phyloP scores from a whole-genome alignment of 2,888 invertebrate species.

The Drosophila vallismaia region DNA sequence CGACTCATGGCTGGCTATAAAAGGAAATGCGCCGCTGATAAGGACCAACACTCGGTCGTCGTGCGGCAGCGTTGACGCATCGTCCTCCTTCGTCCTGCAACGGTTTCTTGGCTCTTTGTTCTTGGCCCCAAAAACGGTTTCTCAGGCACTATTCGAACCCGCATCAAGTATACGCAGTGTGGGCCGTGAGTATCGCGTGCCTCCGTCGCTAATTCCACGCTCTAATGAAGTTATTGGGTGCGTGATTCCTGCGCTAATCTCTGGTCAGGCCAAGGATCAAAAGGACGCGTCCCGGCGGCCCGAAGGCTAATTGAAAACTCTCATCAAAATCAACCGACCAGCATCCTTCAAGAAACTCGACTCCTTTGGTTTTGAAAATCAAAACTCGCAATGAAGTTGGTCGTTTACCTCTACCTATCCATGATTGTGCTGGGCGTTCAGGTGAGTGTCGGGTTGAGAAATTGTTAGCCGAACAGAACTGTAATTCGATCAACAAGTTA shows the following conservation, averaged over 20 bases:
- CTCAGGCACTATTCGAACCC: slow-evolving; percentile 25
- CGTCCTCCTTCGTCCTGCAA: slow-evolving; percentile 57
- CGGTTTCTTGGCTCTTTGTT: slow-evolving; percentile 52
- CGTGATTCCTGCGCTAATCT: slow-evolving; percentile 58
- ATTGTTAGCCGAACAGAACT: slow-evolving; percentile 9
- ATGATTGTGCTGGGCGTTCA: slow-evolving; percentile 82
- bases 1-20: slow-evolving; percentile 71
- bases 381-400: slow-evolving; percentile 79
- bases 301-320: slow-evolving; percentile 57
- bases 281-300: slow-evolving; percentile 7
- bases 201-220: slow-evolving; percentile 47
- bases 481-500: slow-evolving; percentile 76
- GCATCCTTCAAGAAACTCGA: slow-evolving; percentile 49
- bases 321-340: slow-evolving; percentile 12
- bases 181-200: slow-evolving; percentile 24
- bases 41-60: slow-evolving; percentile 81
- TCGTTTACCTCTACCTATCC: slow-evolving; percentile 80
- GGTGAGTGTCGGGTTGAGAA: slow-evolving; percentile 72
- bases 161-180: slow-evolving; percentile 45
- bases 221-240: slow-evolving; percentile 67
- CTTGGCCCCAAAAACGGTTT: slow-evolving; percentile 33
- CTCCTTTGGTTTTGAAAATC: slow-evolving; percentile 17
- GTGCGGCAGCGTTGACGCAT: slow-evolving; percentile 75
- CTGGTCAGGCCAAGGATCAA: slow-evolving; percentile 38
- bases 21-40: slow-evolving; percentile 82